Conservation (phyloP, 35 echinoderm and acorn worm species). For the Stichopus chloronotus region DNA sequence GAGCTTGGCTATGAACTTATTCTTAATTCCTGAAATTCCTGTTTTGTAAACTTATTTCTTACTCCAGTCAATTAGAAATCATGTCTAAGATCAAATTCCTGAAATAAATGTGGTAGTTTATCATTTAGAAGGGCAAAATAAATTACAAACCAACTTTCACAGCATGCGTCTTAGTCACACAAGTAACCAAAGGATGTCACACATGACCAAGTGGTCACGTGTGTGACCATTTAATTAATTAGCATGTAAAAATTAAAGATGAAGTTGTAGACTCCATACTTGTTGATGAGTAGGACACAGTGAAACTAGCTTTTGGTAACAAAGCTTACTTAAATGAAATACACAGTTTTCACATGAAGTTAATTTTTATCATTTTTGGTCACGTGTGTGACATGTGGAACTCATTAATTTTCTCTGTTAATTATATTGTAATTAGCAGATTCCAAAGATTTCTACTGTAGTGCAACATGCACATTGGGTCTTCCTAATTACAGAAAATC, state of each 20-base stretch:
- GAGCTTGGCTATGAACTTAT: slow-evolving; percentile 28
- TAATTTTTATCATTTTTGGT: slow-evolving; percentile 19
- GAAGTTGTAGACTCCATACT: slow-evolving; percentile 5
- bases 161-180: not conserved
- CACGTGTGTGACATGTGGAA: not conserved
- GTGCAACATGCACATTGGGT: slow-evolving; percentile 5
- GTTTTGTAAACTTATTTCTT: slow-evolving; percentile 8
- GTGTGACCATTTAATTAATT: slow-evolving; percentile 33
- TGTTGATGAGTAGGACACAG: not conserved
- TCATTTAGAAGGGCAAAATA: not conserved
- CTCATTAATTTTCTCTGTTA: slow-evolving; percentile 24
- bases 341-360: not conserved
- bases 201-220: slow-evolving; percentile 22
- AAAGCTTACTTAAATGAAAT: slow-evolving; percentile 13
- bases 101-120: slow-evolving; percentile 8
- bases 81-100: not conserved
- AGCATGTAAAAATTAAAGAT: slow-evolving; percentile 3
- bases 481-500: slow-evolving; percentile 19
- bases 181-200: slow-evolving; percentile 1
- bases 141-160: slow-evolving; percentile 10
- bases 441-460: not conserved
- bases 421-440: slow-evolving; percentile 11
- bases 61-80: slow-evolving; percentile 15
- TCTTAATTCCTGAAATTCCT: slow-evolving; percentile 53
- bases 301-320: slow-evolving; percentile 15